Percentiles rank a stretch among this genome's conserved stretches.
These are phyloP conservation scores for Propithecus coquereli DNA, from an alignment of 2,113 vertebrate genomes.

Conservation along the genomic window DNA sequence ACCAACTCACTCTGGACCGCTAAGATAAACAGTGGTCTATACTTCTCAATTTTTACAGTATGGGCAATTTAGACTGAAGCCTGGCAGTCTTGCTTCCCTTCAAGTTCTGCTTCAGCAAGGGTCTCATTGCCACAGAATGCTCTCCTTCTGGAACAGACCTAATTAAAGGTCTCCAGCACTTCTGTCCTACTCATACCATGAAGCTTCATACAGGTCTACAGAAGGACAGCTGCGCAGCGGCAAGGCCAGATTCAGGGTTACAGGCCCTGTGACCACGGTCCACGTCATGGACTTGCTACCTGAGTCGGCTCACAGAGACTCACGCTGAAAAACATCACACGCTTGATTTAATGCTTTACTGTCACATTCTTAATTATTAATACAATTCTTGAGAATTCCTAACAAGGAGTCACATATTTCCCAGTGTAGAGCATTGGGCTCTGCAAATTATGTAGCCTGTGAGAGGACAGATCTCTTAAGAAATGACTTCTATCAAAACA, in stretches of 20 bases:
- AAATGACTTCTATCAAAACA: neutral
- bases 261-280: neutral
- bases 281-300: rapidly evolving
- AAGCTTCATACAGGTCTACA: neutral
- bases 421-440: neutral
- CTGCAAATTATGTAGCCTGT: neutral
- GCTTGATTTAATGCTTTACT: neutral
- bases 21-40: neutral
- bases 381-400: neutral
- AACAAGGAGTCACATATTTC: neutral
- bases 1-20: neutral
- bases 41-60: constrained; percentile 16
- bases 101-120: too few relatives aligned
- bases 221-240: neutral
- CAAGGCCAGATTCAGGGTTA: too few relatives aligned
- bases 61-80: too few relatives aligned
- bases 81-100: neutral
- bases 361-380: neutral
- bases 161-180: neutral
- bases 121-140: neutral
- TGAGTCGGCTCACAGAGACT: neutral
- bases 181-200: neutral
- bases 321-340: neutral
- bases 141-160: neutral
- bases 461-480: neutral